Evolutionary conservation across 2,797 vertebrate species (phyloP), one percentile per base, ranked within the genome.

Genomic region (Tenualosa ilisha): DNA sequence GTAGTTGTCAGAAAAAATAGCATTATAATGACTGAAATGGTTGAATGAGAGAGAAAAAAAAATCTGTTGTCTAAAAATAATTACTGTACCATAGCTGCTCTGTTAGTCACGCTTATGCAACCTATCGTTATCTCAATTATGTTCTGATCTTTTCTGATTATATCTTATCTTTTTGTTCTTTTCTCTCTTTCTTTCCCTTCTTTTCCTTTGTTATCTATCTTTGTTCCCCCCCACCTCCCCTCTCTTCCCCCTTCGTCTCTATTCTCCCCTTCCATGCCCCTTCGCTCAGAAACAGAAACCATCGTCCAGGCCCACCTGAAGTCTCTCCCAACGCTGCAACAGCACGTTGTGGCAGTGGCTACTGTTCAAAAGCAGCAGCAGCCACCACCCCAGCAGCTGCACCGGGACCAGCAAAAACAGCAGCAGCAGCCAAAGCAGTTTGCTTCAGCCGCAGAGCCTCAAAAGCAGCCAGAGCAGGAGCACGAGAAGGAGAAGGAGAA

Each of bases 261-360:
- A 3, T 40, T 26, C 24, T 40, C 12, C 11, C 9, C 68, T 4
- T 6, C 13, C 31, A 13, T 15, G 17, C 37, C 15, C 88, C 93
- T 40, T 88, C 24, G 6, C 92, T 86, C 88, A 99, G 96, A 97
- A 94, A 93, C 96, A 8, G 96, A 98, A 91, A 90, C 95, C 26
- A 89, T 96, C 87, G 89, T 97, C 91, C 95, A 97, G 91, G 94
- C 95, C 85, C 96, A 94, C 90, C 50, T 96, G 92, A 96, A 95
- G 91, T 96, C 93, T 12, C 92, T 93, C 59, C 92, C 91, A 86
- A 91, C 94, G 92, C 82, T 92, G 51, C 93, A 91, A 3, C 84
- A 85, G 51, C 51, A 53, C 13, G 51, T 3, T 9, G 24, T 56
- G 1, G 24, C 82, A 0, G 85, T 87, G 50, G 85, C 50, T 0